A percentile compares a stretch with the other conserved stretches of the same genome.
These are phyloP conservation scores for Carlito syrichta DNA, from an alignment of 2,113 vertebrate species.

Conservation along the genomic window DNA sequence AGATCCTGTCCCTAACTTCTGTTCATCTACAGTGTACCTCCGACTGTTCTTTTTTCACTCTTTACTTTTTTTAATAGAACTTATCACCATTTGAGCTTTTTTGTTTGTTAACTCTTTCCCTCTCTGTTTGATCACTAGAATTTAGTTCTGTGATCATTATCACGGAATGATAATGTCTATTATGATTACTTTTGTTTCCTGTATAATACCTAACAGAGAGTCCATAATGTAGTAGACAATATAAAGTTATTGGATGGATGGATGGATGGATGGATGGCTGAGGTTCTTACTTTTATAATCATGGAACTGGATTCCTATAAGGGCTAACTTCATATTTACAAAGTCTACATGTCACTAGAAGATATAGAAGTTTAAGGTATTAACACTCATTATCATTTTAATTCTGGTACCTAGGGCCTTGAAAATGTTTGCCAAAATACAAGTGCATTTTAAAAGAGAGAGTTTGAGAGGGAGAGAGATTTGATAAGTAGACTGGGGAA, in stretches of 20 bases:
- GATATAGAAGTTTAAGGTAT: not conserved
- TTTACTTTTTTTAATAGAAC: not conserved
- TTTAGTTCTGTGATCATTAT: slow-evolving; percentile 13
- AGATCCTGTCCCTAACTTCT: not conserved
- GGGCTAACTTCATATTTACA: not conserved
- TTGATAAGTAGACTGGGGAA: not conserved
- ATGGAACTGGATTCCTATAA: not conserved
- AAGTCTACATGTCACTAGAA: not conserved
- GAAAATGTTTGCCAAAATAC: not conserved
- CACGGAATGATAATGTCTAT: not conserved
- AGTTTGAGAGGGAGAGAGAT: not conserved
- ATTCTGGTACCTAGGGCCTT: not conserved
- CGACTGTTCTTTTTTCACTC: not conserved
- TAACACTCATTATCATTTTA: not conserved
- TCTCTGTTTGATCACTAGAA: not conserved
- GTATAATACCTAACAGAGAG: not conserved
- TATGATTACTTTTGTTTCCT: not conserved
- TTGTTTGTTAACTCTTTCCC: not conserved
- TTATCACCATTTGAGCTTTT: not conserved
- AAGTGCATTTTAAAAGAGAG: not conserved
- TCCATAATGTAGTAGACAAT: not conserved
- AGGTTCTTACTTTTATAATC: not conserved
- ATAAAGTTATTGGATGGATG: too few species aligned
- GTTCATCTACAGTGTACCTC: not conserved
- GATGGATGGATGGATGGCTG: too few species aligned